Percentiles rank a stretch among this genome's conserved stretches.
These are phyloP conservation scores for Chionomys nivalis DNA, from an alignment of 2,113 vertebrate genomes.

Conservation along the genomic window DNA sequence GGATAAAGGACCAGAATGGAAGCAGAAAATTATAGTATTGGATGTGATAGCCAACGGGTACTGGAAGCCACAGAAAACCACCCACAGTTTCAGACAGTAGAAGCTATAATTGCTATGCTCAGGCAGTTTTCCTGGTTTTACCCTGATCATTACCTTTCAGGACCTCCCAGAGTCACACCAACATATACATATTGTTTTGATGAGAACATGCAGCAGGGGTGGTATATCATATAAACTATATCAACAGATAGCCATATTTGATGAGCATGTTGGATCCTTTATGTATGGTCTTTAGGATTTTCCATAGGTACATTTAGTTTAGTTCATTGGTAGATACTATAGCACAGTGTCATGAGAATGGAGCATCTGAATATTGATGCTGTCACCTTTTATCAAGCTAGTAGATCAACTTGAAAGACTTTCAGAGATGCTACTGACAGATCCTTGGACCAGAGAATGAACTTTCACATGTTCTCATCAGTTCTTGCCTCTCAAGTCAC, in stretches of 20 bases:
- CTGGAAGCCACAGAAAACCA: slow-evolving; percentile 51
- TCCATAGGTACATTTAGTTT: background rate
- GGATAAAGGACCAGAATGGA: slow-evolving; percentile 3
- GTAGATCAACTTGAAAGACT: background rate
- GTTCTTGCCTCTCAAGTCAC: background rate
- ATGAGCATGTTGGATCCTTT: background rate
- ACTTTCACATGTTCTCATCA: background rate
- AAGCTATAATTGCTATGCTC: slow-evolving; percentile 37
- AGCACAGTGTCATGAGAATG: background rate
- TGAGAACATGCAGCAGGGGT: background rate
- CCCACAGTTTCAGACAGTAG: slow-evolving; percentile 50
- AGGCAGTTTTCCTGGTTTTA: background rate
- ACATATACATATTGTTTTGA: background rate
- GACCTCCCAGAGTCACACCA: slow-evolving; percentile 34
- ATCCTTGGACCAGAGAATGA: background rate
- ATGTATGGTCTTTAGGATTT: background rate
- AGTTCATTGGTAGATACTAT: background rate
- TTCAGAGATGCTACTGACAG: background rate
- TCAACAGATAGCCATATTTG: background rate
- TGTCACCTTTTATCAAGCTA: background rate
- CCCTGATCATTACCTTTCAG: background rate
- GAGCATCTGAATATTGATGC: background rate
- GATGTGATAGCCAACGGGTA: background rate
- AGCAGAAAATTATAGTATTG: slow-evolving; percentile 65
- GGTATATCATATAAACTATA: background rate